Evolutionary conservation across 2,113 vertebrate genomes (phyloP).

Genomic region (Typhlomys cinereus): DNA sequence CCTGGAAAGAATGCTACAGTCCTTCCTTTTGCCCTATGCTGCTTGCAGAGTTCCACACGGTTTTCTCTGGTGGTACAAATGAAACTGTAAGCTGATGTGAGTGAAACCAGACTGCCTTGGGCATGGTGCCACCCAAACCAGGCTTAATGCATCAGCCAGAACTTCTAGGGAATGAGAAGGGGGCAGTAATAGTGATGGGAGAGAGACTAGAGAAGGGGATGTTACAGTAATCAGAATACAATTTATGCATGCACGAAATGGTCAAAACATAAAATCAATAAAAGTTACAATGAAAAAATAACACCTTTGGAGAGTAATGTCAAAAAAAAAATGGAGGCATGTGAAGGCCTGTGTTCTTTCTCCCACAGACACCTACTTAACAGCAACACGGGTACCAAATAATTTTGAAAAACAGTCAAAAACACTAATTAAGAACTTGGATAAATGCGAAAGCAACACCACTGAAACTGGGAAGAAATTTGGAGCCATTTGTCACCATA

Average conservation of each 20-base stretch:
- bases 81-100: conserved; percentile 63
- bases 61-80: conserved; percentile 71
- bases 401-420: background rate
- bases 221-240: no score
- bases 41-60: conserved; percentile 51
- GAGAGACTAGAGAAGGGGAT: no score
- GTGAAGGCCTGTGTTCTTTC: background rate
- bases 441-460: no score
- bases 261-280: no score
- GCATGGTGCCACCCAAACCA: conserved; percentile 55
- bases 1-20: conserved; percentile 18
- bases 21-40: conserved; percentile 28
- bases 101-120: conserved; percentile 75
- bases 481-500: no score
- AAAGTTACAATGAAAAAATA: no score
- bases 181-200: background rate
- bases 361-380: background rate
- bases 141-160: conserved; percentile 68
- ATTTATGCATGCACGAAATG: no score
- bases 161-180: conserved; percentile 8
- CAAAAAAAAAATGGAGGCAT: no score
- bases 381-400: no score
- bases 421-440: background rate
- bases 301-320: no score
- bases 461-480: no score